Percentiles rank a stretch among this genome's conserved stretches.
Evolutionary conservation across 1,140 invertebrate species (phyloP).

Genomic region (Saxidomus purpurata): DNA sequence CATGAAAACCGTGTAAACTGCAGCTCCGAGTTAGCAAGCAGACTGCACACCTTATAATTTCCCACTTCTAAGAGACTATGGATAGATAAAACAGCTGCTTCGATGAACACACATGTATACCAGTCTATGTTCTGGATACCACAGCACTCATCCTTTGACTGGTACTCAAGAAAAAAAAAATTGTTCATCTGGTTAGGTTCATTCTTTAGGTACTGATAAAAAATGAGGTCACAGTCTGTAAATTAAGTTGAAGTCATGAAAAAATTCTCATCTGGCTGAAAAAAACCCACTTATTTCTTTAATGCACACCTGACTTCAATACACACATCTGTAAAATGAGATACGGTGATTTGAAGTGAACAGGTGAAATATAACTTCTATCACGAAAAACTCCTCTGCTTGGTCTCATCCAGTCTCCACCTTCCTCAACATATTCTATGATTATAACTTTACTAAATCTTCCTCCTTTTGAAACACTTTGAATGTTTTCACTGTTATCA

Average conservation of each 20-base stretch:
- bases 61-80: slow-evolving; percentile 13
- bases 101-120: slow-evolving; percentile 38
- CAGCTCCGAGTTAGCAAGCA: not conserved
- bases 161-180: not conserved
- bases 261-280: slow-evolving; percentile 3
- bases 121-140: slow-evolving; percentile 51
- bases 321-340: slow-evolving; percentile 19
- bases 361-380: slow-evolving; percentile 19
- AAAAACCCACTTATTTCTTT: not conserved
- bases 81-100: slow-evolving; percentile 57
- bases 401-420: not conserved
- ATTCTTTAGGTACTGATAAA: not conserved
- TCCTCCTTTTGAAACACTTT: too few species aligned
- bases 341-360: not conserved
- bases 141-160: slow-evolving; percentile 5
- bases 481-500: not conserved
- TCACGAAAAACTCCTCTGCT: not conserved
- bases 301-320: slow-evolving; percentile 8
- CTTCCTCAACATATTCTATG: not conserved
- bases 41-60: slow-evolving; percentile 34
- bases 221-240: not conserved
- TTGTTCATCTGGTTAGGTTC: not conserved
- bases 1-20: not conserved
- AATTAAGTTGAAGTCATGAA: not conserved
- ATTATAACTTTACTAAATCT: not conserved